Evolutionary conservation across 2,888 invertebrate genomes (phyloP).

Genomic region (Meghimatium bilineatum): DNA sequence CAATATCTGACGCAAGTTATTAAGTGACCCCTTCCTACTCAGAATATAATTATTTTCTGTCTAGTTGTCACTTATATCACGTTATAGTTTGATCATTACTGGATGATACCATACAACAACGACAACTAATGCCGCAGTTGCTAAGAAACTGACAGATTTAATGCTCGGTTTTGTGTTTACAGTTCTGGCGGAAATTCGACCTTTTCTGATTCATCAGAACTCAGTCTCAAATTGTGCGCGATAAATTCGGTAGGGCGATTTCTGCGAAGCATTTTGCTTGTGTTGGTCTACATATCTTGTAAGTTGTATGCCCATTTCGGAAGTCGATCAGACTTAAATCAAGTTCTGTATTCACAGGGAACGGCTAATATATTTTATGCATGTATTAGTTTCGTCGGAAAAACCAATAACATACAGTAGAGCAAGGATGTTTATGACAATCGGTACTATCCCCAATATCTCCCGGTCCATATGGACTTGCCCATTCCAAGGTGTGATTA

Average conservation of each 20-base stretch:
- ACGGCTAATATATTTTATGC: background rate
- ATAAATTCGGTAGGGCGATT: background rate
- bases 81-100: background rate
- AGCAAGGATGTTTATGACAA: too few relatives aligned
- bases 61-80: background rate
- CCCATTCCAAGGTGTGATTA: too few relatives aligned
- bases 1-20: too few relatives aligned
- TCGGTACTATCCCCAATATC: too few relatives aligned
- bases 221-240: background rate
- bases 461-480: too few relatives aligned
- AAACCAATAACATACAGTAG: background rate
- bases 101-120: background rate
- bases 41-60: constrained; percentile 4
- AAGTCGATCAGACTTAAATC: background rate
- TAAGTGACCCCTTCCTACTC: background rate
- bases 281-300: background rate
- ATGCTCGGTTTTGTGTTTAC: background rate
- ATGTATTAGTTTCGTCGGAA: background rate
- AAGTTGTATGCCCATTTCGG: background rate
- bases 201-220: background rate
- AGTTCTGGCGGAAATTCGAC: background rate
- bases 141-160: background rate
- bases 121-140: background rate
- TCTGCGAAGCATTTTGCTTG: background rate
- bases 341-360: background rate